Percentiles rank a stretch among this genome's conserved stretches.
Evolutionary conservation across 2,113 vertebrate species (phyloP).

Genomic region (Ondatra zibethicus): DNA sequence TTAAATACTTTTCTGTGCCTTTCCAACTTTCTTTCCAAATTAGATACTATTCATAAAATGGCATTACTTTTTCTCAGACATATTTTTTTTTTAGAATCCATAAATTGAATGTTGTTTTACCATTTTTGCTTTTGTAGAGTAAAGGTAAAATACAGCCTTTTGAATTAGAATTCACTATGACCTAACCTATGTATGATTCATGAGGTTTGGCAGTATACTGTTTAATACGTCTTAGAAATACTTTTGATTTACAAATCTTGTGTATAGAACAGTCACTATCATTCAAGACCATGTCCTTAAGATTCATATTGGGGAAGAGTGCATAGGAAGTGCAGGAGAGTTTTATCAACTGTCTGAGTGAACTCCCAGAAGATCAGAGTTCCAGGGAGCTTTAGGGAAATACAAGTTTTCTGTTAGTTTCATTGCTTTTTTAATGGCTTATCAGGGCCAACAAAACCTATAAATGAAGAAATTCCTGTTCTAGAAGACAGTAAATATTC

Average conservation of each 20-base stretch:
- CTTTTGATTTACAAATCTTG: slow-evolving; percentile 28
- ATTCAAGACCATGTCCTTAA: background rate
- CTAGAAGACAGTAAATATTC: background rate
- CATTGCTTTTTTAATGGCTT: slow-evolving; percentile 2
- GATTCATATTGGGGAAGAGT: background rate
- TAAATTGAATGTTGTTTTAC: background rate
- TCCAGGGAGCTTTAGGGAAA: background rate
- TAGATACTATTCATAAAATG: slow-evolving; percentile 19
- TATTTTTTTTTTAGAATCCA: background rate
- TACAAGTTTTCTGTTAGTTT: background rate
- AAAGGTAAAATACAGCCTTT: slow-evolving; percentile 3
- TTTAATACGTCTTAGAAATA: slow-evolving; percentile 54
- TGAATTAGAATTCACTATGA: slow-evolving; percentile 35
- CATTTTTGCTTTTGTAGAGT: background rate
- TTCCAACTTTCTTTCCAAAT: background rate
- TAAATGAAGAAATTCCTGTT: background rate
- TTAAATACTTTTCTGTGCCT: background rate
- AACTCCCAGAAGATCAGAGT: background rate
- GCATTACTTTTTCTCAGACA: background rate
- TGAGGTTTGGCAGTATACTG: slow-evolving; percentile 40
- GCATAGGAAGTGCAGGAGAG: background rate
- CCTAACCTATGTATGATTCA: slow-evolving; percentile 50
- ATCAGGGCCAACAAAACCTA: background rate
- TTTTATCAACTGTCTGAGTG: background rate
- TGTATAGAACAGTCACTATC: background rate